Evolutionary conservation across 1,140 invertebrate genomes (phyloP).

Genomic region (Eubasilissa regina): DNA sequence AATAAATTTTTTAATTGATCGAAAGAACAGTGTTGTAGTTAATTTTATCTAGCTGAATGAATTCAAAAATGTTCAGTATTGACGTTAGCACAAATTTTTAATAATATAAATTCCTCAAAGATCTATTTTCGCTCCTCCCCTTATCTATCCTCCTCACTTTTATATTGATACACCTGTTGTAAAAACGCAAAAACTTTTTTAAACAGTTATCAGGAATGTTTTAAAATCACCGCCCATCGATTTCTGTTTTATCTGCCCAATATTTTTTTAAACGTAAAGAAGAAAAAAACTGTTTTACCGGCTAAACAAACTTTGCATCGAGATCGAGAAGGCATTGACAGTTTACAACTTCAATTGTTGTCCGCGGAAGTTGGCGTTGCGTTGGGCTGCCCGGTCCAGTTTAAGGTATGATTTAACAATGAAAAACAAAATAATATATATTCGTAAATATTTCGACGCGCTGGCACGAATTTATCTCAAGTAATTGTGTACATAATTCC

Average conservation of each 20-base stretch:
- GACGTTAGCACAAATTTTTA: too few relatives aligned
- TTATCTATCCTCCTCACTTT: background rate
- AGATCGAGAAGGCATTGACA: conserved; percentile 39
- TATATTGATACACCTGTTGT: too few relatives aligned
- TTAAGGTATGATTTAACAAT: conserved; percentile 13
- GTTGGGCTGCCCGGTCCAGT: background rate
- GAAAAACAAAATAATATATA: background rate
- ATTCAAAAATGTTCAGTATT: too few relatives aligned
- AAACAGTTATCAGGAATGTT: background rate
- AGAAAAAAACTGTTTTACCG: conserved; percentile 7
- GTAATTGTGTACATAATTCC: background rate
- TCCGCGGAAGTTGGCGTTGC: conserved; percentile 11
- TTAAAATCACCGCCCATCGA: too few relatives aligned
- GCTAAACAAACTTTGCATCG: conserved; percentile 34
- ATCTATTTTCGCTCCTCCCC: background rate
- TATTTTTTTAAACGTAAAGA: background rate
- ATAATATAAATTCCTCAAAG: background rate
- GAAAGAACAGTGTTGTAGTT: too few relatives aligned
- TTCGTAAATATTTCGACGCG: background rate
- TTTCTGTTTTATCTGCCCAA: too few relatives aligned
- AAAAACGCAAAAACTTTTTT: background rate
- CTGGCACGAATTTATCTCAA: background rate
- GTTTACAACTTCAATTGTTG: conserved; percentile 20
- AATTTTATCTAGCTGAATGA: too few relatives aligned
- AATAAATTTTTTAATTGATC: too few relatives aligned